phyloP scores from a whole-genome alignment of 92 coral and sea anemone genomes.

The Paramuricea clavata region DNA sequence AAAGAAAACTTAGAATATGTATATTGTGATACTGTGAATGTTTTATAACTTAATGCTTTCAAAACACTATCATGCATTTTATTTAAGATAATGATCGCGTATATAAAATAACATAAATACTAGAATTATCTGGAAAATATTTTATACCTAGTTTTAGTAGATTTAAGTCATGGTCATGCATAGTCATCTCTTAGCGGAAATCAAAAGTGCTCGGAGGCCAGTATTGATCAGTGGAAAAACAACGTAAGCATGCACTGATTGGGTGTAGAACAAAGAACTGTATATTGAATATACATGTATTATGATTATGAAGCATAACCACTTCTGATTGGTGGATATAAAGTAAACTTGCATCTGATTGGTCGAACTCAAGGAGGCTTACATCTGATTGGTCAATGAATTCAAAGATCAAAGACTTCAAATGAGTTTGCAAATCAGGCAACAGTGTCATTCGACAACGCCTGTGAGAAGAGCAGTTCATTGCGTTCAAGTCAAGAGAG shows the following conservation, averaged over 20 bases:
- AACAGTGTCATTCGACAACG: constrained; percentile 34
- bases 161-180: too few relatives aligned
- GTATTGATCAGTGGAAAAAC: background rate
- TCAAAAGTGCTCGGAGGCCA: background rate
- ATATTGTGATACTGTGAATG: background rate
- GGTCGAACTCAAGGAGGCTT: background rate
- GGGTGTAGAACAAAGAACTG: background rate
- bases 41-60: too few relatives aligned
- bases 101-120: too few relatives aligned
- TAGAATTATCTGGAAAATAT: too few relatives aligned
- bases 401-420: background rate
- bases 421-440: background rate
- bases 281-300: background rate
- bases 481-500: background rate
- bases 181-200: background rate
- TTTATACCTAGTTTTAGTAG: background rate
- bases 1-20: background rate
- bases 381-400: background rate
- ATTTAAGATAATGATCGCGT: too few relatives aligned
- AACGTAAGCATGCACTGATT: background rate
- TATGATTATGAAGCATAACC: background rate
- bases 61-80: too few relatives aligned
- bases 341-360: background rate
- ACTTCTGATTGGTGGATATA: background rate
- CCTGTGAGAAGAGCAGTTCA: constrained; percentile 4